Conservation (phyloP, 2,113 vertebrate genomes). For the Crotalus horridus region DNA sequence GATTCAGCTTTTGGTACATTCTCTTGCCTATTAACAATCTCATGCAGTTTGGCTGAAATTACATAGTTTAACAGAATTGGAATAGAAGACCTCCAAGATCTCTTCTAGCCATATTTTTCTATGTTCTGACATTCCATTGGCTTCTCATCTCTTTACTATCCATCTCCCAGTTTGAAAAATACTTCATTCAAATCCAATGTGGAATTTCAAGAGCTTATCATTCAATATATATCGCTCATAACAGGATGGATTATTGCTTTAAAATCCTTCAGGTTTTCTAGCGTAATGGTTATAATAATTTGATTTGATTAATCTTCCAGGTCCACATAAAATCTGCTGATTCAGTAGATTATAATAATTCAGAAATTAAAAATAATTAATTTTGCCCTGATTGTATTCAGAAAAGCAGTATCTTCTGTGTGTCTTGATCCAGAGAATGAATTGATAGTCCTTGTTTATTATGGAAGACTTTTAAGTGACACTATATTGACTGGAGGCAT, state of each 20-base stretch:
- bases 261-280: not conserved
- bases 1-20: not conserved
- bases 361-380: not conserved
- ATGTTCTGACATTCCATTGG: not conserved
- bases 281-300: not conserved
- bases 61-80: not conserved
- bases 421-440: not conserved
- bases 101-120: not conserved
- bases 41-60: not conserved
- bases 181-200: not conserved
- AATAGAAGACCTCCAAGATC: not conserved
- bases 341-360: not conserved
- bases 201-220: not conserved
- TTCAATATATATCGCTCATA: not conserved
- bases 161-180: not conserved
- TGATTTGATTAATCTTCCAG: not conserved
- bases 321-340: not conserved
- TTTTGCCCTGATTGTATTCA: not conserved
- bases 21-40: constrained; percentile 34
- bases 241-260: not conserved
- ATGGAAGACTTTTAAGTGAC: not conserved
- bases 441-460: not conserved
- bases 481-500: not conserved
- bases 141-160: not conserved
- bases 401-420: not conserved